Conservation (phyloP, 2,113 vertebrate genomes). For the Rostratula benghalensis region DNA sequence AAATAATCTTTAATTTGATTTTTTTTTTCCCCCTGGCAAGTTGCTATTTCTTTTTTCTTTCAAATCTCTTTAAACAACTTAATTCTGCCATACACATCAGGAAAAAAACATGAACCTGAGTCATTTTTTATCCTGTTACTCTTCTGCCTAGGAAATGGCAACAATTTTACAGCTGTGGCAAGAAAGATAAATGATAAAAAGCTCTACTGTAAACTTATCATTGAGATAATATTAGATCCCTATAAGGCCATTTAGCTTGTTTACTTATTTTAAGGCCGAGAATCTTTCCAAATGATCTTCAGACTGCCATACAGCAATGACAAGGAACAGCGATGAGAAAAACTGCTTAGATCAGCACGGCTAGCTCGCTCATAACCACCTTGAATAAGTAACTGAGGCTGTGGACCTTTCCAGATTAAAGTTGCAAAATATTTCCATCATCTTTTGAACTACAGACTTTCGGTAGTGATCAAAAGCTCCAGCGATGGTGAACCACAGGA, state of each 20-base stretch:
- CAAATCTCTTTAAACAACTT: background rate
- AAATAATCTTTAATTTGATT: background rate
- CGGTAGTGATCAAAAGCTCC: background rate
- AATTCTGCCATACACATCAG: background rate
- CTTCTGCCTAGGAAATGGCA: background rate
- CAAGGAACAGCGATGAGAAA: background rate
- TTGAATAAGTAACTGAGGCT: background rate
- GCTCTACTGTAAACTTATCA: background rate
- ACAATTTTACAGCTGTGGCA: background rate
- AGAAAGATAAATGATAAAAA: background rate
- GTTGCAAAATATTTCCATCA: background rate
- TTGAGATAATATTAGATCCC: background rate
- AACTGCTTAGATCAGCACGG: background rate
- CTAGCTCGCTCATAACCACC: rapidly evolving
- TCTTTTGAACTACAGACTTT: background rate
- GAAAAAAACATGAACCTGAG: background rate
- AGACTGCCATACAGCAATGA: background rate
- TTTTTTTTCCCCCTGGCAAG: background rate
- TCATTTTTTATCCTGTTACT: background rate
- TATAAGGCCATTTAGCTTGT: background rate
- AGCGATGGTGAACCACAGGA: background rate
- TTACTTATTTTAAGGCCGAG: background rate
- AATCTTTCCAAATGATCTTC: background rate
- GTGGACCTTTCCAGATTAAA: background rate
- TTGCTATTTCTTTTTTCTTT: background rate